Percentiles rank a stretch among this genome's conserved stretches.
Conservation (phyloP, 2,888 invertebrate species). For the Athrips mouffetella region DNA sequence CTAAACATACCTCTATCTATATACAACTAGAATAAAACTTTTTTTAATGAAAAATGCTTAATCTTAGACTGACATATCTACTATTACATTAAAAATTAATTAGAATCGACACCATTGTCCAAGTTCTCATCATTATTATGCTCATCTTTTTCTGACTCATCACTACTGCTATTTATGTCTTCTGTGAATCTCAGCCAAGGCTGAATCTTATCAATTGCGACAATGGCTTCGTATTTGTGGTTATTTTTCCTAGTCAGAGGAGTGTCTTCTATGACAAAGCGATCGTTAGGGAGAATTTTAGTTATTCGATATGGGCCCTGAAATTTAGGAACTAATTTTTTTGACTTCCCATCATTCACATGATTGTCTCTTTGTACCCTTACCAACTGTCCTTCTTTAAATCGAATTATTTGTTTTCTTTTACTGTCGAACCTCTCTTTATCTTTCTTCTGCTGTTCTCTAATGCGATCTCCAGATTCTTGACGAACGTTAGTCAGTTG, state of each 20-base stretch:
- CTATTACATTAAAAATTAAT: too few species aligned
- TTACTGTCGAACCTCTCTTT: constrained; percentile 7
- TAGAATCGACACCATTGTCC: too few species aligned
- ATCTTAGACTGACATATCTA: too few species aligned
- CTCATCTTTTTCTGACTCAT: not conserved
- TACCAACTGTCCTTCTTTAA: constrained; percentile 14
- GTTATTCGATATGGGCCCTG: constrained; percentile 17
- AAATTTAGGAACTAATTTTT: constrained; percentile 14
- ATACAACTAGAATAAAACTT: too few species aligned
- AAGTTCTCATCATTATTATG: not conserved
- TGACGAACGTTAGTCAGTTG: not conserved
- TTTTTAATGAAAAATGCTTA: too few species aligned
- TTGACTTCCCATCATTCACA: constrained; percentile 12
- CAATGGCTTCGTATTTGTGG: constrained; percentile 16
- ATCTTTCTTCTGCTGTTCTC: constrained; percentile 14
- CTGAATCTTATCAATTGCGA: constrained; percentile 18
- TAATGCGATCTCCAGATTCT: constrained; percentile 3
- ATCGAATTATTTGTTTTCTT: not conserved
- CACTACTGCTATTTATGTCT: not conserved
- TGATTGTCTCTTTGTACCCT: constrained; percentile 7
- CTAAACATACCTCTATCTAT: too few species aligned
- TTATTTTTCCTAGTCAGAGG: constrained; percentile 11
- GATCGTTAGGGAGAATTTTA: constrained; percentile 9
- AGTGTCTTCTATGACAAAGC: constrained; percentile 17
- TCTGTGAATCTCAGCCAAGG: constrained; percentile 3